Conservation (phyloP, 2,888 invertebrate genomes). For the Aphrophora alni region DNA sequence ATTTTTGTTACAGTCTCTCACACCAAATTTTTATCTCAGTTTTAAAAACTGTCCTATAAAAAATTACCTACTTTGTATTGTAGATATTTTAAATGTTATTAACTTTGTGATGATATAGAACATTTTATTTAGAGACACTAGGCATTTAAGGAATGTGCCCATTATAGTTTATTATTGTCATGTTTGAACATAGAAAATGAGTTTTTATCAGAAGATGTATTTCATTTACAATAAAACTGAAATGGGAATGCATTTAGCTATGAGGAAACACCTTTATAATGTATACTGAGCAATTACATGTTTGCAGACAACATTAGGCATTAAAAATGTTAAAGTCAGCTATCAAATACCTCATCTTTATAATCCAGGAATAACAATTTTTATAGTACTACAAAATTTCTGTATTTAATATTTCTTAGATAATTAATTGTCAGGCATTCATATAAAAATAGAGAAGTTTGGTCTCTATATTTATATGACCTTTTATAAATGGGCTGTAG, state of each 20-base stretch:
- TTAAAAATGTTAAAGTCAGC: background rate
- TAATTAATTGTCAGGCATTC: too few species aligned
- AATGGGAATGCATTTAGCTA: background rate
- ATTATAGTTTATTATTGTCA: background rate
- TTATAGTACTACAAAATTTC: too few species aligned
- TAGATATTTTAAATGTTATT: too few species aligned
- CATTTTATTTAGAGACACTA: background rate
- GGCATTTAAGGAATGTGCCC: background rate
- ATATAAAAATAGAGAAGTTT: too few species aligned
- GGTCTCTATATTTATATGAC: too few species aligned
- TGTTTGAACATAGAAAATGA: background rate
- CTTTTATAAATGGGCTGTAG: too few species aligned
- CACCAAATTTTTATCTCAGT: too few species aligned
- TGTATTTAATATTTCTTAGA: too few species aligned
- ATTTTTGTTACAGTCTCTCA: too few species aligned
- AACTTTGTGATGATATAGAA: background rate
- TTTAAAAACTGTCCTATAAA: too few species aligned
- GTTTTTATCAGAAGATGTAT: background rate
- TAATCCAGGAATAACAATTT: background rate
- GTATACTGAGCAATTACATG: background rate
- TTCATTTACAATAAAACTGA: background rate
- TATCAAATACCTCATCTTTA: background rate
- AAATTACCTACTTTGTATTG: too few species aligned
- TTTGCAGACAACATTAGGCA: background rate
- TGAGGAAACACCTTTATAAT: background rate